A percentile compares a stretch with the other conserved stretches of the same genome.
Conservation (phyloP, 2,888 invertebrate species). For the Drosophila pegasa region DNA sequence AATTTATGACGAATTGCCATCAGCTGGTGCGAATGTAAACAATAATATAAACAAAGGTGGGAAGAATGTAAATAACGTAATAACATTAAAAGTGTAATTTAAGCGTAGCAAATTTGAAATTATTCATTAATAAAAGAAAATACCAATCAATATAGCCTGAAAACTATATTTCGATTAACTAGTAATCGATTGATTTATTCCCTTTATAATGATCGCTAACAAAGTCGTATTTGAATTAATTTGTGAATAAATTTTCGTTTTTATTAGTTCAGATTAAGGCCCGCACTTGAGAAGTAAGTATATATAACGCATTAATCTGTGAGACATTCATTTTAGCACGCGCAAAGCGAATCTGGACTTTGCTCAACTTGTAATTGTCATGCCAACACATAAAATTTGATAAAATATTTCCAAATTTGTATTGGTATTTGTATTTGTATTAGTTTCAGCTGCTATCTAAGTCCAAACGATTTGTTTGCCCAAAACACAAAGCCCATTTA, state of each 20-base stretch:
- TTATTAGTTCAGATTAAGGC: slow-evolving; percentile 3
- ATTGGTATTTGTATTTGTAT: slow-evolving; percentile 4
- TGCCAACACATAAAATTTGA: slow-evolving; percentile 8
- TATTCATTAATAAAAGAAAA: no score
- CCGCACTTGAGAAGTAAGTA: slow-evolving; percentile 18
- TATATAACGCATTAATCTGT: slow-evolving; percentile 18
- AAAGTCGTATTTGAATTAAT: not conserved
- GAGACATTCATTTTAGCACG: slow-evolving; percentile 14
- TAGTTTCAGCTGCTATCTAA: slow-evolving; percentile 19
- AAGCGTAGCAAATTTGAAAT: not conserved
- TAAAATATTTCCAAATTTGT: slow-evolving; percentile 31
- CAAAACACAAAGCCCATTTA: slow-evolving; percentile 11
- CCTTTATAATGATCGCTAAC: not conserved
- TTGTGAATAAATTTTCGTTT: not conserved
- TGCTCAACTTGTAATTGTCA: slow-evolving; percentile 9
- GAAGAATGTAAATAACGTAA: not conserved
- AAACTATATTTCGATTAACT: no score
- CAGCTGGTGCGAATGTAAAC: not conserved
- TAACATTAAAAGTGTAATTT: not conserved
- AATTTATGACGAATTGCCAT: not conserved
- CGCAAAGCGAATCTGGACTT: slow-evolving; percentile 22
- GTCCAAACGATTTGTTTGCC: slow-evolving; percentile 1
- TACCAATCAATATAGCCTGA: no score
- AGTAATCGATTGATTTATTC: not conserved
- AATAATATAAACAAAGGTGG: not conserved